phyloP scores from a whole-genome alignment of 2,888 invertebrate species.

The Branchellion lobata region DNA sequence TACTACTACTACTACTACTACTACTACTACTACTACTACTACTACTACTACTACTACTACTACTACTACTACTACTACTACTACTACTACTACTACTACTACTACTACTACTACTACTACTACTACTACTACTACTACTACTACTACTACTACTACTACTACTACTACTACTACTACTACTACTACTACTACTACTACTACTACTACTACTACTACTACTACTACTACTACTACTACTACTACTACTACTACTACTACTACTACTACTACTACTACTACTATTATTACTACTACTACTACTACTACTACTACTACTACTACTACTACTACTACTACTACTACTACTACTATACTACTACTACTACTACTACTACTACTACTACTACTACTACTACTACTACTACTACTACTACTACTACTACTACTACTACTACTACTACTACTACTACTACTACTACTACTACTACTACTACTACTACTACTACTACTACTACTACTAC shows the following conservation, averaged over 20 bases:
- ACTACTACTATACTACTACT: too few species aligned
- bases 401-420: background rate
- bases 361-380: background rate
- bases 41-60: background rate
- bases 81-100: background rate
- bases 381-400: background rate
- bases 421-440: background rate
- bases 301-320: background rate
- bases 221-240: slow-evolving; percentile 1
- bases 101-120: slow-evolving; percentile 5
- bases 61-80: background rate
- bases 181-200: slow-evolving; percentile 13
- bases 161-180: slow-evolving; percentile 7
- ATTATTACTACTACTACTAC: background rate
- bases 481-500: background rate
- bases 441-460: background rate
- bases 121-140: slow-evolving; percentile 10
- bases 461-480: slow-evolving; percentile 7
- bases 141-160: background rate
- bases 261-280: background rate
- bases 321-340: slow-evolving; percentile 2
- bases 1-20: background rate
- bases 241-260: background rate
- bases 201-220: slow-evolving; percentile 29
- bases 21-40: background rate